These are phyloP conservation scores for Pocillopora verrucosa DNA, from an alignment of 64 coral and sea anemone species.

Conservation along the genomic window DNA sequence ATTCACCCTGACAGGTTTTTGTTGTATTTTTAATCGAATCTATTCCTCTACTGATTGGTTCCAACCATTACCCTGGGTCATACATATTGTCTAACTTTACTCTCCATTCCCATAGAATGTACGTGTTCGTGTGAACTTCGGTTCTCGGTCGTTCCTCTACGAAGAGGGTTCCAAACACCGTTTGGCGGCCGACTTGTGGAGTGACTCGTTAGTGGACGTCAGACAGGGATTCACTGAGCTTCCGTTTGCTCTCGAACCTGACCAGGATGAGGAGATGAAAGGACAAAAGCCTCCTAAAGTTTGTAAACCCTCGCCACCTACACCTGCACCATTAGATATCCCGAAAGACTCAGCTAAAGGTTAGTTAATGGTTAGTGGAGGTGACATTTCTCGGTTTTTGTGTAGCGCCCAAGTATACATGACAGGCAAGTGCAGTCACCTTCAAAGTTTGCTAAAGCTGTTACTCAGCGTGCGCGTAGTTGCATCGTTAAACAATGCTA, in stretches of 20 bases:
- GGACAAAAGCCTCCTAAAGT: background rate
- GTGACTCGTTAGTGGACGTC: conserved; percentile 79
- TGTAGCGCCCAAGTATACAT: too few relatives aligned
- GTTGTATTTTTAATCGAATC: too few relatives aligned
- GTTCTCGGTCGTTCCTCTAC: conserved; percentile 70
- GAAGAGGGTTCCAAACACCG: conserved; percentile 78
- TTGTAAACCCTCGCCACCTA: conserved; percentile 5
- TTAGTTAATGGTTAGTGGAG: background rate
- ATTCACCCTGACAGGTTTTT: too few relatives aligned
- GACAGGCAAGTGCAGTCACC: too few relatives aligned
- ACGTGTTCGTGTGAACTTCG: conserved; percentile 81
- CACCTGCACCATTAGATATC: conserved; percentile 11
- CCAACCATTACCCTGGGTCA: too few relatives aligned
- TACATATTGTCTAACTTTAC: background rate
- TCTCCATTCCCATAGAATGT: conserved; percentile 57
- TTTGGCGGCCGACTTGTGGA: conserved; percentile 61
- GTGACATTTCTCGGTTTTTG: background rate
- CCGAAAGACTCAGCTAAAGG: conserved; percentile 18
- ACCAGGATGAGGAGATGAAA: conserved; percentile 25
- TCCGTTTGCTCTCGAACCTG: conserved; percentile 67
- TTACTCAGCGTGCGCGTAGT: too few relatives aligned
- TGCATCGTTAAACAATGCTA: too few relatives aligned
- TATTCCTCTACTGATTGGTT: too few relatives aligned
- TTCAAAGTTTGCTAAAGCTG: too few relatives aligned
- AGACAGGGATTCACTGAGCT: conserved; percentile 59